A percentile compares a stretch with the other conserved stretches of the same genome.
These are phyloP conservation scores for Hybognathus amarus DNA, from an alignment of 2,797 vertebrate genomes.

Conservation along the genomic window DNA sequence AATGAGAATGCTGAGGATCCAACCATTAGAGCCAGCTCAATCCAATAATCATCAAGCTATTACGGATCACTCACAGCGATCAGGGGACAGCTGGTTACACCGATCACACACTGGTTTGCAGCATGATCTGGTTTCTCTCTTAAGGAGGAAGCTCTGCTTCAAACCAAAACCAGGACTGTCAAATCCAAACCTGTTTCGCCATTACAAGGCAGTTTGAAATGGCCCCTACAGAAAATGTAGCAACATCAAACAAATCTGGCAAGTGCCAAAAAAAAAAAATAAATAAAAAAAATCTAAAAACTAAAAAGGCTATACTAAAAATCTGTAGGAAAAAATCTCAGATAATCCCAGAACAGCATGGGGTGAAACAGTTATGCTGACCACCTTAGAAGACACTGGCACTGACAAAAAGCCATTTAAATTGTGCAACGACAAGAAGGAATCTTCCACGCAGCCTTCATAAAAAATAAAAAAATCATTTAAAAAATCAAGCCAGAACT, in stretches of 20 bases:
- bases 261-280: background rate
- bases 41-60: slow-evolving; percentile 6
- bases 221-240: slow-evolving; percentile 19
- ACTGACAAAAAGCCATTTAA: background rate
- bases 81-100: background rate
- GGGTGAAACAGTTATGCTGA: background rate
- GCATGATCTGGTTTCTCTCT: slow-evolving; percentile 23
- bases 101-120: slow-evolving; percentile 26
- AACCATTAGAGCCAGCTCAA: background rate
- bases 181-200: slow-evolving; percentile 23
- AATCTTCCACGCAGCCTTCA: background rate
- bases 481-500: background rate
- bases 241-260: slow-evolving; percentile 18
- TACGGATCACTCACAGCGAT: slow-evolving; percentile 14
- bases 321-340: background rate
- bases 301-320: background rate
- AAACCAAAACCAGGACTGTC: slow-evolving; percentile 19
- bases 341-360: background rate
- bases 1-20: background rate
- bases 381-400: background rate
- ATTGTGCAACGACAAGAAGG: background rate
- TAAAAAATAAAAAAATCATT: too few species aligned
- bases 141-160: background rate
- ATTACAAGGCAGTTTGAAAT: slow-evolving; percentile 28
- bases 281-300: too few species aligned